Evolutionary conservation across 2,888 invertebrate genomes (phyloP), one percentile per base, ranked within the genome.

Genomic region (Noctua comes): DNA sequence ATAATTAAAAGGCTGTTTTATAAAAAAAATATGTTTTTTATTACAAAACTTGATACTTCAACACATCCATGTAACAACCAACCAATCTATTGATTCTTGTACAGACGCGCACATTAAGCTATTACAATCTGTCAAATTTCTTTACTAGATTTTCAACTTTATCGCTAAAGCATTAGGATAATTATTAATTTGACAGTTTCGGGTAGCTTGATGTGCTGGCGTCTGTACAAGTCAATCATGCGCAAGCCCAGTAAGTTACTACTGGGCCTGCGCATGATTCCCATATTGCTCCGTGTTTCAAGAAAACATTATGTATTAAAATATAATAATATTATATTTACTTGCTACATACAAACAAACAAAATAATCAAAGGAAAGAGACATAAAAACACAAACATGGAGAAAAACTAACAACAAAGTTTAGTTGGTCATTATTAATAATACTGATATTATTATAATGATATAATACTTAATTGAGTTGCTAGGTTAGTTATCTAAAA

Each of bases 1-100:
- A 24, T 36, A 54, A 83, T n/a, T 48, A 66, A 80, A 77, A 78
- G 78, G 51, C 65, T 78, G 65, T 66, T 46, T 40, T 65, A 7
- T 70, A 36, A 21, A 46, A 36, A 31, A 10, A 0, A 21, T 10
- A 2, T 46, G 16, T 75, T 48, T 81, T 80, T 82, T 16, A 36
- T 79, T 73, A 4, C 1, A 46, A 54, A 36, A 5, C 48, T 8
- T n/a, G 24, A 8, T 10, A 11, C 59, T 8, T 27, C 24, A 13
- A 59, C 48, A n/a, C 13, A 10, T 3, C 2, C 5, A 71, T 36
- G 11, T n/a, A 5, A 46, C 18, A 31, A 36, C 36, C 18, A 18
- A 46, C 46, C 1, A 36, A 36, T 36, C 2, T 70, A 16, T 70
- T 70, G 6, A 43, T 43, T 36, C 36, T 36, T 36, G 36, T 31